These are phyloP conservation scores for Xiphias gladius DNA, from an alignment of 2,113 vertebrate species.

Conservation along the genomic window DNA sequence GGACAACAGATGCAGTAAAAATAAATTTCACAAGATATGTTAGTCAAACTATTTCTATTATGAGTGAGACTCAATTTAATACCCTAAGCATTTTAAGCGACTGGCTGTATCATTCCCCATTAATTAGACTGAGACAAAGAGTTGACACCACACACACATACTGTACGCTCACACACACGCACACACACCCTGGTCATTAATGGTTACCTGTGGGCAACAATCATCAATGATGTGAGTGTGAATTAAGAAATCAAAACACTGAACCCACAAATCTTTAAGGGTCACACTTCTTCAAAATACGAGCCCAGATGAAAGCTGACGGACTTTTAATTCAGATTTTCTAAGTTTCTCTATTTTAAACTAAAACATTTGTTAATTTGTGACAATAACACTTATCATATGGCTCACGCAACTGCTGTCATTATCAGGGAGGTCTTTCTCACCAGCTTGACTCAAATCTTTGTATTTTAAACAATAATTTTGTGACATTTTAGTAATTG, in stretches of 20 bases:
- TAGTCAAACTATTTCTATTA: neutral
- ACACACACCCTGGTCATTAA: conserved; percentile 81
- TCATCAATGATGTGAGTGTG: conserved; percentile 85
- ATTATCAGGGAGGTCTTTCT: neutral
- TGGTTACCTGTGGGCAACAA: conserved; percentile 85
- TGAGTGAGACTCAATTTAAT: conserved; percentile 6
- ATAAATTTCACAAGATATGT: neutral
- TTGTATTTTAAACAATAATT: neutral
- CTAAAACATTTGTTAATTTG: neutral
- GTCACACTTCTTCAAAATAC: conserved; percentile 59
- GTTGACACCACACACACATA: conserved; percentile 59
- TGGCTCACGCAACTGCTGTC: neutral
- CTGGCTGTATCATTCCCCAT: conserved; percentile 89
- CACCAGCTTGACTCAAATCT: neutral
- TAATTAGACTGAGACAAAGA: conserved; percentile 85
- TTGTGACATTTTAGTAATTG: neutral
- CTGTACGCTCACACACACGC: conserved; percentile 40
- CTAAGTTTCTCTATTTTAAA: neutral
- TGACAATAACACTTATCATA: neutral
- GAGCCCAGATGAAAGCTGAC: conserved; percentile 83
- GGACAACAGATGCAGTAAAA: neutral
- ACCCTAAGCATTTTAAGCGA: conserved; percentile 52
- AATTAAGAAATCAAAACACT: conserved; percentile 72
- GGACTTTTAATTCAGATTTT: neutral
- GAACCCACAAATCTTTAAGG: conserved; percentile 69